These are phyloP conservation scores for Nematolebias whitei DNA, from an alignment of 2,113 vertebrate species.

Conservation along the genomic window DNA sequence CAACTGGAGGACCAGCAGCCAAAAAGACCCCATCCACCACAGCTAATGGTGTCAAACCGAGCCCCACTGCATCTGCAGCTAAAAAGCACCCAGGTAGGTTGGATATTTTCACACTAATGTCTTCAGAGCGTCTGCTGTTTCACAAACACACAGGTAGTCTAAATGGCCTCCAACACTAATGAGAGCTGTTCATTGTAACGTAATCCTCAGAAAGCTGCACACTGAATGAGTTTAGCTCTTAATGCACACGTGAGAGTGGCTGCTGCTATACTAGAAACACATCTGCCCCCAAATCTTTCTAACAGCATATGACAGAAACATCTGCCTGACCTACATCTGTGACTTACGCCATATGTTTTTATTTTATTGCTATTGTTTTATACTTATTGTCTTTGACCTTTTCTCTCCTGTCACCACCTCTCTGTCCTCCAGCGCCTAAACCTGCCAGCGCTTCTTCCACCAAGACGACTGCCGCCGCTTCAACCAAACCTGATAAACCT, in stretches of 20 bases:
- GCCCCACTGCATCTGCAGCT: conserved; percentile 44
- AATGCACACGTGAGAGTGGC: conserved; percentile 50
- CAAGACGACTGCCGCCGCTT: conserved; percentile 58
- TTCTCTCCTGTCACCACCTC: background rate
- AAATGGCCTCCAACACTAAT: conserved; percentile 18
- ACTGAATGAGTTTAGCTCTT: too few species aligned
- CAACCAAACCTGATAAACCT: conserved; percentile 68
- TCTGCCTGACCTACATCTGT: conserved; percentile 39
- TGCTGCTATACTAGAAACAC: conserved; percentile 31
- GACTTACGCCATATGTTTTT: background rate
- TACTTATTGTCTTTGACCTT: background rate
- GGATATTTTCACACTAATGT: background rate
- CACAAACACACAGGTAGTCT: background rate
- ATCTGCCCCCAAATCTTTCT: conserved; percentile 43
- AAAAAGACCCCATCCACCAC: conserved; percentile 66
- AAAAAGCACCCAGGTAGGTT: conserved; percentile 75
- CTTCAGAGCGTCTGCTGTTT: background rate
- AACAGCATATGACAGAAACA: conserved; percentile 8
- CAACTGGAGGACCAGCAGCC: conserved; percentile 39
- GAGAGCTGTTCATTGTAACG: conserved; percentile 29
- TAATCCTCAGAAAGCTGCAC: conserved; percentile 15
- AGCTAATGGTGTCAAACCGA: conserved; percentile 68
- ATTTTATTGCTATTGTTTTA: background rate
- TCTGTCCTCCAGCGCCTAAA: conserved; percentile 41
- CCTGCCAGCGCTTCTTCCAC: conserved; percentile 55